These are phyloP conservation scores for Anniella stebbinsi DNA, from an alignment of 2,797 vertebrate genomes.

Conservation along the genomic window DNA sequence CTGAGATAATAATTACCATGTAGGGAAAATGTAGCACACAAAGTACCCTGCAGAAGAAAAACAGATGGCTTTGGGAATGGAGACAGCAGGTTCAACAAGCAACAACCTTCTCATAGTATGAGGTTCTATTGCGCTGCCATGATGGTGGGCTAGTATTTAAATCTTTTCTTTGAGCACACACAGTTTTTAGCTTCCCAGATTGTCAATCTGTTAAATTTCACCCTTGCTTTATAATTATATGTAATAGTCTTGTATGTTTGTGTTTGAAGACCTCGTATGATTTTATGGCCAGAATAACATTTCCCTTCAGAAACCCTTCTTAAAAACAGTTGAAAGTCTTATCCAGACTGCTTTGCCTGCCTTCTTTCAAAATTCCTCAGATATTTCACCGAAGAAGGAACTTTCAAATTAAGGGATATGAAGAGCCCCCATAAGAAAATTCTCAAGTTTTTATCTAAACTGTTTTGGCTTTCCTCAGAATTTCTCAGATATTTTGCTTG, in stretches of 20 bases:
- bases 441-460: not conserved
- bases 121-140: not conserved
- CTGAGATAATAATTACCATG: not conserved
- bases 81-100: not conserved
- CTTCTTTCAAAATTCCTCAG: not conserved
- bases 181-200: slow-evolving; percentile 13
- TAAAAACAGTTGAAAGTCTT: not conserved
- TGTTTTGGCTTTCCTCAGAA: not conserved
- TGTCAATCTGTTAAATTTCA: slow-evolving; percentile 25
- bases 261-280: rapidly evolving
- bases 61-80: not conserved
- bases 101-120: not conserved
- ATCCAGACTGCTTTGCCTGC: not conserved
- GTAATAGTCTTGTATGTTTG: not conserved
- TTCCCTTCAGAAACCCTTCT: not conserved
- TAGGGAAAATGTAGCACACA: not conserved
- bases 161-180: not conserved
- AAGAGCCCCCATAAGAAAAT: not conserved
- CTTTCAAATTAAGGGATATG: not conserved
- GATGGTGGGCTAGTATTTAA: not conserved
- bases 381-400: not conserved
- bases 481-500: not conserved
- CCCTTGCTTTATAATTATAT: not conserved
- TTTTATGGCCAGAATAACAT: slow-evolving; percentile 27
- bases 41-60: not conserved